Percentiles rank a stretch among this genome's conserved stretches.
Evolutionary conservation across 1,140 invertebrate genomes (phyloP).

Genomic region (Ceratina australensis): DNA sequence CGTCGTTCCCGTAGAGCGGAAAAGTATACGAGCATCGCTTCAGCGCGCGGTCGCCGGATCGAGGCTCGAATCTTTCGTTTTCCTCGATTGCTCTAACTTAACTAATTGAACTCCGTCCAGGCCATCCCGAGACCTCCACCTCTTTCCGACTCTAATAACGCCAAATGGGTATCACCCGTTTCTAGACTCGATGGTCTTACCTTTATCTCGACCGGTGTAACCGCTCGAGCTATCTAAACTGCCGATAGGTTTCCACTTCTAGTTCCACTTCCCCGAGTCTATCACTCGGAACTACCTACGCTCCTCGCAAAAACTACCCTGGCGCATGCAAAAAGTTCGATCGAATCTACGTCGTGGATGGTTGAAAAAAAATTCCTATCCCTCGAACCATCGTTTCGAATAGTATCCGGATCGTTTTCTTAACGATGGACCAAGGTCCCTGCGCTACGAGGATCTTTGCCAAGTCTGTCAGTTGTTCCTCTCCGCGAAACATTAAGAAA

Average conservation of each 20-base stretch:
- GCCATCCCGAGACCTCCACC: background rate
- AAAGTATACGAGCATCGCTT: background rate
- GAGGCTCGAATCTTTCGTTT: background rate
- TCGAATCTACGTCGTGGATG: background rate
- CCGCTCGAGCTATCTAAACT: conserved; percentile 22
- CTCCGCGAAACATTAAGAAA: background rate
- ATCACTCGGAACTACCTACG: background rate
- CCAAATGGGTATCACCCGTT: conserved; percentile 17
- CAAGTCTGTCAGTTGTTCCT: background rate
- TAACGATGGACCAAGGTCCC: background rate
- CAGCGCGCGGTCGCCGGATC: background rate
- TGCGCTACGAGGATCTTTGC: background rate
- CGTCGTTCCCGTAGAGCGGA: too few relatives aligned
- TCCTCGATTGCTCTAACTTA: conserved; percentile 20
- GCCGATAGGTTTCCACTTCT: background rate
- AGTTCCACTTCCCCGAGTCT: background rate
- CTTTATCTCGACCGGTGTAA: conserved; percentile 22
- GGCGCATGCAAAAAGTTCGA: background rate
- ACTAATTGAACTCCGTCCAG: conserved; percentile 18
- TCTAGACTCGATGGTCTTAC: conserved; percentile 9
- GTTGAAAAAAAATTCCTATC: background rate
- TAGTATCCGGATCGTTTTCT: conserved; percentile 14
- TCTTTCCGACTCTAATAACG: conserved; percentile 15
- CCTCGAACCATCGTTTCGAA: background rate
- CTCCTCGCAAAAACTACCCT: background rate